Evolutionary conservation across 2,797 vertebrate species (phyloP).

Genomic region (Tinamus major): DNA sequence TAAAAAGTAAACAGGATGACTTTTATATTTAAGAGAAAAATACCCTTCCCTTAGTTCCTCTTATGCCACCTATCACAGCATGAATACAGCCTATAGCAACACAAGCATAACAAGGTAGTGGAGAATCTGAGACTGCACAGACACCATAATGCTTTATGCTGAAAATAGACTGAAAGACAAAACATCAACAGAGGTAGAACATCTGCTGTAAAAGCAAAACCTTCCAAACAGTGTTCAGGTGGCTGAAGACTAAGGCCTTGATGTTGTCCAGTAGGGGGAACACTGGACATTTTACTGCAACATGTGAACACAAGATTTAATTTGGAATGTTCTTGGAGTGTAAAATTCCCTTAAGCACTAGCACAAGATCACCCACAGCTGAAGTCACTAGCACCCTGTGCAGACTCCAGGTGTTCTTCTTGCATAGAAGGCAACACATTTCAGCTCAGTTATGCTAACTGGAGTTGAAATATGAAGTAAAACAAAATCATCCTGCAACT

Average conservation of each 20-base stretch:
- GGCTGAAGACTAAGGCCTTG: accelerated
- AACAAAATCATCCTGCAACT: accelerated
- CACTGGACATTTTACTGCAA: accelerated
- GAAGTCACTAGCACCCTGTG: too few relatives aligned
- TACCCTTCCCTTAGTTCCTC: background rate
- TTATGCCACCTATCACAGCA: background rate
- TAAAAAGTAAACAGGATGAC: constrained; percentile 25
- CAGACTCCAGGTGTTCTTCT: accelerated
- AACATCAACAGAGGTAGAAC: accelerated
- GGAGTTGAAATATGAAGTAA: too few relatives aligned
- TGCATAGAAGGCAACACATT: background rate
- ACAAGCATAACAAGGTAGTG: background rate
- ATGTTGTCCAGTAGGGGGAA: background rate
- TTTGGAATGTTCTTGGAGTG: background rate
- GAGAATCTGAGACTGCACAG: background rate
- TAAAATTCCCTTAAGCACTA: background rate
- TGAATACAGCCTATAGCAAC: background rate
- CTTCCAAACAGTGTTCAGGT: accelerated
- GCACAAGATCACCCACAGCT: too few relatives aligned
- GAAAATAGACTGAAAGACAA: accelerated
- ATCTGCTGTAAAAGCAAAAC: background rate
- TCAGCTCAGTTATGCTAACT: too few relatives aligned
- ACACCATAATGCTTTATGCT: accelerated
- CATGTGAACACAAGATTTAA: accelerated
- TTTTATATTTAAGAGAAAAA: background rate